A percentile compares a stretch with the other conserved stretches of the same genome.
These are phyloP conservation scores for Xiphophorus hellerii DNA, from an alignment of 2,113 vertebrate genomes.

Conservation along the genomic window DNA sequence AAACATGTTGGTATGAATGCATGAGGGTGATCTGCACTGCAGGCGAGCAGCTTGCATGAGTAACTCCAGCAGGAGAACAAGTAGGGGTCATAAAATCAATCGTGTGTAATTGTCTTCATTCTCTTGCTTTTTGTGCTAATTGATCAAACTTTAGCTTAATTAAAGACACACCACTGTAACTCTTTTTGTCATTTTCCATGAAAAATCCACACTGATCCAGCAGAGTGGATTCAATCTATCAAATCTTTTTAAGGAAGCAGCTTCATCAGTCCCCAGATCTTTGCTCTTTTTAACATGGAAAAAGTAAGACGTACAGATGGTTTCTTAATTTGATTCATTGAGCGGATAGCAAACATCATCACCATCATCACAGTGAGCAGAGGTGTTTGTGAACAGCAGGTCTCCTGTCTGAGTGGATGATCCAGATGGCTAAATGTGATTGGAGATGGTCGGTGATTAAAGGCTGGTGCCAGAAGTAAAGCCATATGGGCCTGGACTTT, in stretches of 20 bases:
- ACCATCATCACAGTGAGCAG: neutral
- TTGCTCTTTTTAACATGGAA: neutral
- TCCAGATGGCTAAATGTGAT: conserved; percentile 44
- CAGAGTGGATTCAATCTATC: neutral
- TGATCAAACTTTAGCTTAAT: conserved; percentile 53
- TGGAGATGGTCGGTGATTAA: conserved; percentile 32
- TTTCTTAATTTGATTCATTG: neutral
- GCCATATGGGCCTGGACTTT: conserved; percentile 13
- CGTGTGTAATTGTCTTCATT: conserved; percentile 33
- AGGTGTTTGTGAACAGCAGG: conserved; percentile 37
- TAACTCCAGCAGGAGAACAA: conserved; percentile 11
- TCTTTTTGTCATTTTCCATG: neutral
- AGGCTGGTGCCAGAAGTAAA: neutral
- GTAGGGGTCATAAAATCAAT: conserved; percentile 47
- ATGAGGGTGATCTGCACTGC: conserved; percentile 19
- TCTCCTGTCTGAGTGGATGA: conserved; percentile 14
- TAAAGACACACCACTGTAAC: conserved; percentile 34
- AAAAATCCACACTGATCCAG: neutral
- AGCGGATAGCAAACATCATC: conserved; percentile 23
- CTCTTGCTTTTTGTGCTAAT: conserved; percentile 35
- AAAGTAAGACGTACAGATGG: neutral
- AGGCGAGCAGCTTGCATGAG: conserved; percentile 26
- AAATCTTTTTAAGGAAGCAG: neutral
- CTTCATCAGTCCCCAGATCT: neutral
- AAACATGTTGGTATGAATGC: no score